A percentile compares a stretch with the other conserved stretches of the same genome.
Evolutionary conservation across 2,888 invertebrate genomes (phyloP).

Genomic region (Drosophila greeni): DNA sequence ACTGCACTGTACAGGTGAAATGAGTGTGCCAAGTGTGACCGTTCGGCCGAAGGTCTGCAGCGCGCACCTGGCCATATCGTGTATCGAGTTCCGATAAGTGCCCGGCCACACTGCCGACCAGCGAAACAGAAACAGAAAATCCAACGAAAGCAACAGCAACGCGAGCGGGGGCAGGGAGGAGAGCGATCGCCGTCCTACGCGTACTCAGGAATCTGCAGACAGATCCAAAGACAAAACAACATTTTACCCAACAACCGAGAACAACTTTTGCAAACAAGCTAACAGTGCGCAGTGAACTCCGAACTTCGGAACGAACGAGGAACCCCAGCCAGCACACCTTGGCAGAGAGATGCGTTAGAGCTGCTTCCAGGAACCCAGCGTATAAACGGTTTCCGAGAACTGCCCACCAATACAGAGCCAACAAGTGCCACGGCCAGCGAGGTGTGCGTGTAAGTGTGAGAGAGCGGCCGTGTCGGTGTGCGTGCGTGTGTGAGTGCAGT

Average conservation of each 20-base stretch:
- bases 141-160: slow-evolving; percentile 24
- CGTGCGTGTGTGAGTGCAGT: slow-evolving; percentile 44
- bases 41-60: neutral
- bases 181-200: slow-evolving; percentile 36
- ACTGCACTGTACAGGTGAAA: neutral
- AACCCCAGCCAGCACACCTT: slow-evolving; percentile 16
- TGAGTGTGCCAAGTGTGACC: neutral
- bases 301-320: slow-evolving; percentile 5
- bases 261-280: neutral
- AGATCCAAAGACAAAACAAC: slow-evolving; percentile 1
- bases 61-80: slow-evolving; percentile 14
- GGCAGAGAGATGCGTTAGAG: slow-evolving; percentile 63
- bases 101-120: slow-evolving; percentile 20
- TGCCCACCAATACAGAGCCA: slow-evolving; percentile 65
- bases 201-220: slow-evolving; percentile 15
- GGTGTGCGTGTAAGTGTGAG: slow-evolving; percentile 33
- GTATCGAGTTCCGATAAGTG: slow-evolving; percentile 31
- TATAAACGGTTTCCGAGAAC: slow-evolving; percentile 68
- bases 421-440: slow-evolving; percentile 56
- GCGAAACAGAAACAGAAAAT: slow-evolving; percentile 24
- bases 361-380: slow-evolving; percentile 63
- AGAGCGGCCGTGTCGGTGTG: slow-evolving; percentile 36
- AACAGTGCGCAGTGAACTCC: slow-evolving; percentile 1
- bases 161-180: slow-evolving; percentile 34
- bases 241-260: neutral